These are phyloP conservation scores for Amphiprion ocellaris DNA, from an alignment of 2,113 vertebrate genomes.

Conservation along the genomic window DNA sequence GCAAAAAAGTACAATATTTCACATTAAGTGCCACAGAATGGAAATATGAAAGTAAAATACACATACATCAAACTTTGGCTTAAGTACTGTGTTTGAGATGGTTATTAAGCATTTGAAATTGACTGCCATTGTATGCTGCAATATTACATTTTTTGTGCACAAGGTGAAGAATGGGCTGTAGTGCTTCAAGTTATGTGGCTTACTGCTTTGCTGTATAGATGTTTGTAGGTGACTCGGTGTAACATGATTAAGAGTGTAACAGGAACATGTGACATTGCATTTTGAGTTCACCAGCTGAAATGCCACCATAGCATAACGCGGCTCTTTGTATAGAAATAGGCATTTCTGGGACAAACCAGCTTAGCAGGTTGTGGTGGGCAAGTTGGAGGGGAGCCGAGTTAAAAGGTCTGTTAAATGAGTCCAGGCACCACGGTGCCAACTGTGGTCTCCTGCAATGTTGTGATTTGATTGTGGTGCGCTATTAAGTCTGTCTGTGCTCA, in stretches of 20 bases:
- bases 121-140: neutral
- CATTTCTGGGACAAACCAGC: slow-evolving; percentile 55
- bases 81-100: too few species aligned
- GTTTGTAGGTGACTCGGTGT: slow-evolving; percentile 12
- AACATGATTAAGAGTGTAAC: slow-evolving; percentile 44
- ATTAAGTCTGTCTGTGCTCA: slow-evolving; percentile 72
- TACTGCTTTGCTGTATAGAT: neutral
- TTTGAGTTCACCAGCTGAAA: slow-evolving; percentile 40
- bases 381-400: slow-evolving; percentile 66
- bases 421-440: slow-evolving; percentile 47
- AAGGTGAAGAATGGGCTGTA: neutral
- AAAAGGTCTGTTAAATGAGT: slow-evolving; percentile 68
- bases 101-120: neutral
- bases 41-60: too few species aligned
- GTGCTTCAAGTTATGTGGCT: neutral
- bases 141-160: neutral
- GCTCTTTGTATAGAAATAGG: slow-evolving; percentile 29
- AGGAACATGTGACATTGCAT: slow-evolving; percentile 36
- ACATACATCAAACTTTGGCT: too few species aligned
- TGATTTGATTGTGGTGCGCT: slow-evolving; percentile 77
- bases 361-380: slow-evolving; percentile 68
- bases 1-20: neutral
- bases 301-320: slow-evolving; percentile 36
- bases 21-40: neutral
- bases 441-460: slow-evolving; percentile 68